phyloP scores from a whole-genome alignment of 2,888 invertebrate genomes.

The Dryococelus australis region DNA sequence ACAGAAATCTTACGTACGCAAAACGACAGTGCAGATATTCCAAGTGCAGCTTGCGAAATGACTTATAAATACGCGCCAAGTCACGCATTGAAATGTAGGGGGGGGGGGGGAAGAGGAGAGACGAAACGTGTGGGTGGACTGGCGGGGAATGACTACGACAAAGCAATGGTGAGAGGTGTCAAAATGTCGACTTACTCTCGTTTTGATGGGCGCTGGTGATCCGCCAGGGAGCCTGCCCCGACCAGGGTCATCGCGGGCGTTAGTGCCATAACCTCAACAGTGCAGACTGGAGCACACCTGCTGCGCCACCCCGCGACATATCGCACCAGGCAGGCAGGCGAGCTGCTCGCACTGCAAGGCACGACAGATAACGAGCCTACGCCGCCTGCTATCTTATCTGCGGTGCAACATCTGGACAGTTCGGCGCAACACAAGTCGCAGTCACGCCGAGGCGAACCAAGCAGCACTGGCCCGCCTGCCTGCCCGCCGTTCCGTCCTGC shows the following conservation, averaged over 20 bases:
- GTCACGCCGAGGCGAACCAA: background rate
- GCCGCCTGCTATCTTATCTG: background rate
- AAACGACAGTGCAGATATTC: too few relatives aligned
- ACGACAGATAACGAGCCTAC: too few relatives aligned
- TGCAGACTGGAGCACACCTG: background rate
- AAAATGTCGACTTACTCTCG: too few relatives aligned
- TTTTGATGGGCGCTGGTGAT: background rate
- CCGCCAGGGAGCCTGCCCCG: background rate
- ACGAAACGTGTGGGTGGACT: too few relatives aligned
- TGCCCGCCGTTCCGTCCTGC: constrained; percentile 6
- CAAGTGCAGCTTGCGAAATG: too few relatives aligned
- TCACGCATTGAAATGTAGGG: too few relatives aligned
- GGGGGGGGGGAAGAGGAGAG: too few relatives aligned
- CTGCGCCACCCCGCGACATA: background rate
- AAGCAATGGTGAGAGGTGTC: too few relatives aligned
- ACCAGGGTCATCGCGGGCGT: background rate
- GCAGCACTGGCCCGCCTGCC: background rate
- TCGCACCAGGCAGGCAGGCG: background rate
- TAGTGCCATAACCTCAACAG: background rate
- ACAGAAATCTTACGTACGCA: too few relatives aligned
- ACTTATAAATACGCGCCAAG: too few relatives aligned
- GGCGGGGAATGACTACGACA: too few relatives aligned
- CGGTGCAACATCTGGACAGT: background rate
- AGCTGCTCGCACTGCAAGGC: too few relatives aligned
- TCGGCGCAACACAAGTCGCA: background rate